Conservation (phyloP, 2,113 vertebrate genomes). For the Oxyura jamaicensis region DNA sequence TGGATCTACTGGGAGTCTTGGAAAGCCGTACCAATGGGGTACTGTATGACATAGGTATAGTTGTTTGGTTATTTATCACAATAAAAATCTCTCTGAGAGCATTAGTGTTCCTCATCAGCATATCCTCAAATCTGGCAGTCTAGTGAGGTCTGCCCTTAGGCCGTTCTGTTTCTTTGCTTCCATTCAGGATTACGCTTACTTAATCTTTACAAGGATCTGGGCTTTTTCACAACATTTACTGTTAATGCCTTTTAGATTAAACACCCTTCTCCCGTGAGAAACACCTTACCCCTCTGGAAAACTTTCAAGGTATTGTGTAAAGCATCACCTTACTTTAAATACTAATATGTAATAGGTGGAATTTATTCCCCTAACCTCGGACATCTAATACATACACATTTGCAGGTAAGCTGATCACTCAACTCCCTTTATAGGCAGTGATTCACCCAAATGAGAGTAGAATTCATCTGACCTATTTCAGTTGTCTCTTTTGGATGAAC, state of each 20-base stretch:
- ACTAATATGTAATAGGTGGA: background rate
- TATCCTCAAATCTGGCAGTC: background rate
- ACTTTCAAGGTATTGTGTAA: background rate
- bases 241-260: background rate
- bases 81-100: background rate
- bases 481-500: background rate
- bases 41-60: background rate
- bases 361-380: background rate
- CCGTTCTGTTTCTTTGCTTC: background rate
- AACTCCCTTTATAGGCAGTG: background rate
- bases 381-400: background rate
- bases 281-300: background rate
- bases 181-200: background rate
- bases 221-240: background rate
- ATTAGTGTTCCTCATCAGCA: background rate
- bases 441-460: background rate
- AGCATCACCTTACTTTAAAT: background rate
- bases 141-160: background rate
- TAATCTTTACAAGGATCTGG: background rate
- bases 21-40: background rate
- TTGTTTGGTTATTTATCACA: background rate
- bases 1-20: background rate
- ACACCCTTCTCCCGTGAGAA: background rate
- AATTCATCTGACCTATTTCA: background rate
- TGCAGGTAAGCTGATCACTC: background rate